These are phyloP conservation scores for Chaetodon trifascialis DNA, from an alignment of 2,113 vertebrate species.

Conservation along the genomic window DNA sequence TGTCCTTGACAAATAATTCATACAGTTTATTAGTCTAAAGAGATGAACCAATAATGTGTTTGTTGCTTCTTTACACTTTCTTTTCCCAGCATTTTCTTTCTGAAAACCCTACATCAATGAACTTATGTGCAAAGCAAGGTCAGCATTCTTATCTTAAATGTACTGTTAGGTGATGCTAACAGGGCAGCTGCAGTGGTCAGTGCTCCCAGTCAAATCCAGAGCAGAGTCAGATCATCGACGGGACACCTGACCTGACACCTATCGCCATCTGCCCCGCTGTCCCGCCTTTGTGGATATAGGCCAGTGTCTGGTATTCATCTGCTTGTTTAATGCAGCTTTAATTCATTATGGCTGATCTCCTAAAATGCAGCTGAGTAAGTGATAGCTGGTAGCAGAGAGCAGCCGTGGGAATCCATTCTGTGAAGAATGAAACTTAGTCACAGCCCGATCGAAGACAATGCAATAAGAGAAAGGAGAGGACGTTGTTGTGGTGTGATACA, in stretches of 20 bases:
- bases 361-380: constrained; percentile 33
- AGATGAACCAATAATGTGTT: background rate
- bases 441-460: background rate
- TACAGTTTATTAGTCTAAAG: background rate
- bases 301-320: constrained; percentile 36
- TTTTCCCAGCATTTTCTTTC: background rate
- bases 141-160: background rate
- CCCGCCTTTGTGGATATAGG: constrained; percentile 26
- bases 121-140: background rate
- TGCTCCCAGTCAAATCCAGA: background rate
- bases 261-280: constrained; percentile 15
- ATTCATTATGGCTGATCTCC: constrained; percentile 32
- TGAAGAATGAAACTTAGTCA: background rate
- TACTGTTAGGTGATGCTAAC: background rate
- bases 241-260: constrained; percentile 29
- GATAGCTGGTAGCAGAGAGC: background rate
- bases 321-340: constrained; percentile 42
- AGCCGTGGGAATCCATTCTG: background rate
- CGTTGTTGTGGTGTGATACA: background rate
- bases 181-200: background rate
- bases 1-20: background rate
- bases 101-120: background rate
- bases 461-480: background rate
- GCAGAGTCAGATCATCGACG: background rate
- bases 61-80: background rate